Conservation (phyloP, 2,797 vertebrate genomes). For the Phyllotis vaccarum region DNA sequence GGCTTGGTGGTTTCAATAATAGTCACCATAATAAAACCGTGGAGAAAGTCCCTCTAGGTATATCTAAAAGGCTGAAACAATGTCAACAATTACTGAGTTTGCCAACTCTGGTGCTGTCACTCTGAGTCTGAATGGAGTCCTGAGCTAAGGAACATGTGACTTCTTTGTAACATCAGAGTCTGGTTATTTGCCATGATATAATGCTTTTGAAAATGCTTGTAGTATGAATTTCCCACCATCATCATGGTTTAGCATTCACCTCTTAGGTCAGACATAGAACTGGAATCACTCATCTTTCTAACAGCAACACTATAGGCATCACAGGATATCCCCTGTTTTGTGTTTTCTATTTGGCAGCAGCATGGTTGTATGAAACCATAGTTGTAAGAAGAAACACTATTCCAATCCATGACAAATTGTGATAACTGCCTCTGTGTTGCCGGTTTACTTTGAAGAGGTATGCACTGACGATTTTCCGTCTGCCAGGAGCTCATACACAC, state of each 20-base stretch:
- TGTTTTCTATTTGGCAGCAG: not conserved
- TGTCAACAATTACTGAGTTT: not conserved
- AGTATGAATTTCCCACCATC: not conserved
- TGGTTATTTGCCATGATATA: not conserved
- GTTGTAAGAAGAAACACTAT: conserved; percentile 8
- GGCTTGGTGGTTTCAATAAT: conserved; percentile 49
- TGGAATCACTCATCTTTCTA: not conserved
- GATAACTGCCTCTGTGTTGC: not conserved
- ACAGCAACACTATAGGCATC: not conserved
- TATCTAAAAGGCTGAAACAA: not conserved
- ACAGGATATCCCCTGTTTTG: not conserved
- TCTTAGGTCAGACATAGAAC: not conserved
- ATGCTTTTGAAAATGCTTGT: not conserved
- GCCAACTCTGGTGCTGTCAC: not conserved
- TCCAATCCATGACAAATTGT: not conserved
- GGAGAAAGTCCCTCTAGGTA: not conserved
- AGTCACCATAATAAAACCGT: conserved; percentile 33
- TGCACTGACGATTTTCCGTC: not conserved
- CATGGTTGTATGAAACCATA: not conserved
- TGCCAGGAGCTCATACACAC: not conserved
- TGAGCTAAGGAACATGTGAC: not conserved
- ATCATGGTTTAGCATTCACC: too few relatives aligned
- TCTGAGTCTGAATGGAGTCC: not conserved
- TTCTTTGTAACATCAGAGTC: not conserved
- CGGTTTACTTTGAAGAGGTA: not conserved